phyloP scores from a whole-genome alignment of 2,113 vertebrate genomes.

The Strix uralensis region DNA sequence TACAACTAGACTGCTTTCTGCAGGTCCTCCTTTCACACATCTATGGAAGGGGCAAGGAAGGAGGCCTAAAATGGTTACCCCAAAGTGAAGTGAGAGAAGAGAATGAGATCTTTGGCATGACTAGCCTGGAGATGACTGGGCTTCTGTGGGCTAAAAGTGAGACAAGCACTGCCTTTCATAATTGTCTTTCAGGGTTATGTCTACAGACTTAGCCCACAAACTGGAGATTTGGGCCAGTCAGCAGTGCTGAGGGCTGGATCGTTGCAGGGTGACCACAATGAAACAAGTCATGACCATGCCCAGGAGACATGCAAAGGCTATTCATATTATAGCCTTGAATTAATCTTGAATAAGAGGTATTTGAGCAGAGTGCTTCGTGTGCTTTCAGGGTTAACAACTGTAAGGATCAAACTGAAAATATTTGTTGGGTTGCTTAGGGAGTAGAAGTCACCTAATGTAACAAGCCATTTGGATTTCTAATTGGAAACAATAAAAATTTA shows the following conservation, averaged over 20 bases:
- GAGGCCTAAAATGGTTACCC: not conserved
- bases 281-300: not conserved
- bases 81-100: not conserved
- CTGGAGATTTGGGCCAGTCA: not conserved
- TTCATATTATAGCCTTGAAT: not conserved
- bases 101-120: not conserved
- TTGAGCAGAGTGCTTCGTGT: not conserved
- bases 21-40: not conserved
- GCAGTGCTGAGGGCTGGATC: not conserved
- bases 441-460: not conserved
- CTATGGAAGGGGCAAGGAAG: not conserved
- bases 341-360: not conserved
- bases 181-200: not conserved
- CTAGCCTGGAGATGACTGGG: not conserved
- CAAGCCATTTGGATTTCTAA: not conserved
- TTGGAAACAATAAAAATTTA: not conserved
- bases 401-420: not conserved
- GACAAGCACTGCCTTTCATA: not conserved
- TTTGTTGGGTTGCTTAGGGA: not conserved
- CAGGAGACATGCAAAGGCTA: not conserved
- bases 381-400: not conserved
- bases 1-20: fast-evolving
- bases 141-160: not conserved
- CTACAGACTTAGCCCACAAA: not conserved
- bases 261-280: not conserved